A percentile compares a stretch with the other conserved stretches of the same genome.
These are phyloP conservation scores for Amiota communis DNA, from an alignment of 2,888 invertebrate species.

Conservation along the genomic window DNA sequence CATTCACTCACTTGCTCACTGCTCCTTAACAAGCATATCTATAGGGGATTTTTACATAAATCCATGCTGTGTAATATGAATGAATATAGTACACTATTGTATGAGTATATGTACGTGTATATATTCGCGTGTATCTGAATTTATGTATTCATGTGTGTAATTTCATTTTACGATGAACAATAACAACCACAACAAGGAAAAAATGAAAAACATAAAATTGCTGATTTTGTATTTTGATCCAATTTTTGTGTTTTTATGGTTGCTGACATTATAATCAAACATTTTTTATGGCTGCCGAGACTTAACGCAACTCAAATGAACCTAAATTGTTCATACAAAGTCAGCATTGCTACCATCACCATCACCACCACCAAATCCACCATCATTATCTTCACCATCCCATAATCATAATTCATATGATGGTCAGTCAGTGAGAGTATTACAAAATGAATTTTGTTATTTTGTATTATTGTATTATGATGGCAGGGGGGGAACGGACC, in stretches of 20 bases:
- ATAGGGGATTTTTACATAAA: too few species aligned
- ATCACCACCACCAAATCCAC: too few species aligned
- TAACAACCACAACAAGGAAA: neutral
- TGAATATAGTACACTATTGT: too few species aligned
- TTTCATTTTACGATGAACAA: slow-evolving; percentile 5
- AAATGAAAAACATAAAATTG: neutral
- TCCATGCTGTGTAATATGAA: too few species aligned
- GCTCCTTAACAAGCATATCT: too few species aligned
- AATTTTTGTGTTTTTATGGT: slow-evolving; percentile 14
- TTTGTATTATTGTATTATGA: neutral
- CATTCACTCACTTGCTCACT: too few species aligned
- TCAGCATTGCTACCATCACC: too few species aligned
- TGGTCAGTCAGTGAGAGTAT: neutral
- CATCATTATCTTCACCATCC: neutral
- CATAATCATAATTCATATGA: neutral
- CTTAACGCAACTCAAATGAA: too few species aligned
- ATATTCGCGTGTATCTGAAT: neutral
- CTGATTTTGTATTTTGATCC: slow-evolving; percentile 1
- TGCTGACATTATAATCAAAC: neutral
- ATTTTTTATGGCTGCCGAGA: neutral
- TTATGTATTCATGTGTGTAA: slow-evolving; percentile 22
- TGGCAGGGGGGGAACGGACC: too few species aligned
- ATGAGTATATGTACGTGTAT: too few species aligned
- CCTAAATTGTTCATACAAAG: too few species aligned
- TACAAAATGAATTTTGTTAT: neutral